These are phyloP conservation scores for Sebastiscus tertius DNA, from an alignment of 2,797 vertebrate genomes.

Conservation along the genomic window DNA sequence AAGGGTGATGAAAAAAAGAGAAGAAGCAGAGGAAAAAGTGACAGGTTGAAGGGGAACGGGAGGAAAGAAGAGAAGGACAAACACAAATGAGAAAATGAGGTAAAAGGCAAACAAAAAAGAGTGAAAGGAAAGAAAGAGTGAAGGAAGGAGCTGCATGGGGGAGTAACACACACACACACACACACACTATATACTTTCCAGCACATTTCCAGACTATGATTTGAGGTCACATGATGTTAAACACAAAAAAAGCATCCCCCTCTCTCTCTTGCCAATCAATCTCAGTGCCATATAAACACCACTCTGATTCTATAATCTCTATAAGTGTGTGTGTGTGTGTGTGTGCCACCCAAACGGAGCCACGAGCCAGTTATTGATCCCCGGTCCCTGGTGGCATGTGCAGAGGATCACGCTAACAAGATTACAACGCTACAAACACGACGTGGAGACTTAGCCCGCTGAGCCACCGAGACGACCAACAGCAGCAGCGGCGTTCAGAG, in stretches of 20 bases:
- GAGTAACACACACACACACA: background rate
- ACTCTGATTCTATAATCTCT: slow-evolving; percentile 18
- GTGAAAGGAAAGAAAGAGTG: background rate
- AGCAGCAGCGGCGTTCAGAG: slow-evolving; percentile 38
- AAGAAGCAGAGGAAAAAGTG: background rate
- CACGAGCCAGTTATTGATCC: slow-evolving; percentile 75
- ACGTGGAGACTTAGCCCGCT: slow-evolving; percentile 59
- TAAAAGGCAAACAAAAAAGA: background rate
- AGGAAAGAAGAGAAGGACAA: background rate
- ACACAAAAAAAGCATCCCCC: slow-evolving; percentile 9
- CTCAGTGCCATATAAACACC: slow-evolving; percentile 30
- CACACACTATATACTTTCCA: background rate
- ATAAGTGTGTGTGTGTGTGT: background rate
- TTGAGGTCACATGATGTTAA: slow-evolving; percentile 30
- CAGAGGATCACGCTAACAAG: slow-evolving; percentile 72
- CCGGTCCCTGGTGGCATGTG: slow-evolving; percentile 59
- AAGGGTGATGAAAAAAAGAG: background rate
- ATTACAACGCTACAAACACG: slow-evolving; percentile 69
- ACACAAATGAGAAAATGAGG: background rate
- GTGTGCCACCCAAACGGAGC: slow-evolving; percentile 43
- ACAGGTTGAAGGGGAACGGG: background rate
- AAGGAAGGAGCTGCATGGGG: background rate
- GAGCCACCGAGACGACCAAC: slow-evolving; percentile 53
- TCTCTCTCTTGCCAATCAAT: slow-evolving; percentile 20
- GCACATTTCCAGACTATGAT: slow-evolving; percentile 15